phyloP scores from a whole-genome alignment of 2,113 vertebrate genomes.

The Hymenochirus boettgeri region DNA sequence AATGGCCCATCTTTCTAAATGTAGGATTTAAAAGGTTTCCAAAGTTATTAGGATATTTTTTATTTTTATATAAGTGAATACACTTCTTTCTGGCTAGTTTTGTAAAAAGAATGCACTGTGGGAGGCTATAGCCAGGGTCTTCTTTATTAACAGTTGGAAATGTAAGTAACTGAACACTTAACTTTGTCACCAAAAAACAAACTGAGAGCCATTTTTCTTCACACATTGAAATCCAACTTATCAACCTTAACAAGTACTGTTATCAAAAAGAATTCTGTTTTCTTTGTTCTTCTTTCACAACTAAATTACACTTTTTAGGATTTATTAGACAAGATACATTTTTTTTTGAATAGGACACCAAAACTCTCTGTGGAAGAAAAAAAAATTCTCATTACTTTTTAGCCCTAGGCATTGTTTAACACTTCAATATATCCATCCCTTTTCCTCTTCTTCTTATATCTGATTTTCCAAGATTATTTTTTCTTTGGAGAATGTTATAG shows the following conservation, averaged over 20 bases:
- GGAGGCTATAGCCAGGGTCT: too few species aligned
- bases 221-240: slow-evolving; percentile 77
- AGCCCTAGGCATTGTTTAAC: slow-evolving; percentile 82
- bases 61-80: too few species aligned
- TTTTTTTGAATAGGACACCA: slow-evolving; percentile 77
- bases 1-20: too few species aligned
- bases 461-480: slow-evolving; percentile 75
- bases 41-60: too few species aligned
- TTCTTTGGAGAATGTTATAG: slow-evolving; percentile 76
- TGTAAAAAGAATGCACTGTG: too few species aligned
- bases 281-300: slow-evolving; percentile 89
- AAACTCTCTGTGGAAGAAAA: slow-evolving; percentile 77
- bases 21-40: too few species aligned
- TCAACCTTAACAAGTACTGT: slow-evolving; percentile 85
- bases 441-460: slow-evolving; percentile 72
- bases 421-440: slow-evolving; percentile 79
- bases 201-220: slow-evolving; percentile 75
- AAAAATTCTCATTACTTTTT: slow-evolving; percentile 97
- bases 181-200: slow-evolving; percentile 77
- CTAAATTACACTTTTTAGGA: slow-evolving; percentile 97
- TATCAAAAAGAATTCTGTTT: slow-evolving; percentile 77
- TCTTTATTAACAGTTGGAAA: too few species aligned
- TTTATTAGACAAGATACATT: slow-evolving; percentile 98
- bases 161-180: too few species aligned
- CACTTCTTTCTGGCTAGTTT: too few species aligned